Evolutionary conservation across 2,797 vertebrate genomes (phyloP).

Genomic region (Mycteria americana): DNA sequence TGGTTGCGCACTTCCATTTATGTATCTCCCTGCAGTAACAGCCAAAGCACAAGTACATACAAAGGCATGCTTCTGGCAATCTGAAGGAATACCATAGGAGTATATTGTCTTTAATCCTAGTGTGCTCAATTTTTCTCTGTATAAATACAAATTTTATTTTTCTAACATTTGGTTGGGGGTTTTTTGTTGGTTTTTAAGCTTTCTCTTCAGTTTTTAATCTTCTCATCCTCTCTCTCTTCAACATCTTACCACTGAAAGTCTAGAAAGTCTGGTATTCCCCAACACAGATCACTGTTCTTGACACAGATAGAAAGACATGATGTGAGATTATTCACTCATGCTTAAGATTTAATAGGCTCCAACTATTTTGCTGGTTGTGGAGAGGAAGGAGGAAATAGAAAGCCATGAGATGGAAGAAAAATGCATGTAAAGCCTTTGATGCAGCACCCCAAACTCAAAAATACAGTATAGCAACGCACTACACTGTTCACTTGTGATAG

Average conservation of each 20-base stretch:
- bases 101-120: background rate
- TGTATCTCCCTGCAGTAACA: background rate
- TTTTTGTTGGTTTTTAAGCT: background rate
- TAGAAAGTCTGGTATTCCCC: background rate
- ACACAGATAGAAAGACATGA: background rate
- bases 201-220: background rate
- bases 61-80: background rate
- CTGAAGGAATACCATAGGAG: background rate
- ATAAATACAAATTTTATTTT: background rate
- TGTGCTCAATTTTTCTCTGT: background rate
- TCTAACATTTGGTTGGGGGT: rapidly evolving
- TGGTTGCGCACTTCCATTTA: background rate
- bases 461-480: background rate
- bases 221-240: background rate
- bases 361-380: background rate
- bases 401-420: background rate
- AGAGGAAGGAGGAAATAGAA: background rate
- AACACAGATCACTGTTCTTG: background rate
- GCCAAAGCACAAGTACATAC: background rate
- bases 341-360: background rate
- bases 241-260: background rate
- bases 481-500: background rate
- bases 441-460: background rate
- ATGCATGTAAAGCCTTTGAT: background rate
- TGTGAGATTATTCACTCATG: background rate